These are phyloP conservation scores for Limnothrissa miodon DNA, from an alignment of 2,113 vertebrate genomes.

Conservation along the genomic window DNA sequence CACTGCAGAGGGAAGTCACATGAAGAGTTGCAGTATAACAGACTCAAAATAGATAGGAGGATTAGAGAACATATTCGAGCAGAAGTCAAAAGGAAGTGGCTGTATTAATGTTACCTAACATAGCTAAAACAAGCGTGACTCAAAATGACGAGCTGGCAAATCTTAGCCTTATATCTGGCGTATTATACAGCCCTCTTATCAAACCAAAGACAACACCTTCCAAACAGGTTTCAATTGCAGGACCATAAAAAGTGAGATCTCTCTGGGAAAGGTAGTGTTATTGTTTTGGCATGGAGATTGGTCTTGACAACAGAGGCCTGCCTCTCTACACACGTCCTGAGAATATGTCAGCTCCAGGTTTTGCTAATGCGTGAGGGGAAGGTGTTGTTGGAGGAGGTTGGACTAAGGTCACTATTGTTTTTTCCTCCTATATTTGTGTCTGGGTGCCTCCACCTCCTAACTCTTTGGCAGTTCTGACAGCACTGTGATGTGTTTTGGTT, in stretches of 20 bases:
- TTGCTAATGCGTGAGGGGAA: not conserved
- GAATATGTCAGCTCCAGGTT: not conserved
- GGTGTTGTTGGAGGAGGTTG: constrained; percentile 1
- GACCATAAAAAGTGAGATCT: constrained; percentile 26
- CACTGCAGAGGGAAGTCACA: too few relatives aligned
- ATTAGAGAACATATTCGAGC: too few relatives aligned
- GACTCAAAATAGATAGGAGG: too few relatives aligned
- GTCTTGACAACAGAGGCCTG: not conserved
- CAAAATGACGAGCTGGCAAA: constrained; percentile 4
- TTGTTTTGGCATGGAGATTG: not conserved
- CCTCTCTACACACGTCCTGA: not conserved
- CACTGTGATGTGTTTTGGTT: not conserved
- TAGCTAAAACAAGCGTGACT: not conserved
- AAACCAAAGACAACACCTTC: not conserved
- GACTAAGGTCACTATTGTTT: not conserved
- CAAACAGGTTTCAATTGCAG: constrained; percentile 23
- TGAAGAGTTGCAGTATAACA: too few relatives aligned
- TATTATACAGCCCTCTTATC: constrained; percentile 20
- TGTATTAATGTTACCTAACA: not conserved
- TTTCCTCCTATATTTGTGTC: too few relatives aligned
- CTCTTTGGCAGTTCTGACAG: not conserved
- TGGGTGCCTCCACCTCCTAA: not conserved
- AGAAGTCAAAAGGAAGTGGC: too few relatives aligned
- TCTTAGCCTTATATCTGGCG: constrained; percentile 24
- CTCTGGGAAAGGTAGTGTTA: not conserved